phyloP scores from a whole-genome alignment of 2,113 vertebrate genomes.

The pig (Sus scrofa) region T2T-Sscrofa CM000830.6:84158001-84158500 shows the following conservation, averaged over 20 bases:
- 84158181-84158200: neutral
- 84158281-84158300: neutral
- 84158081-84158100: neutral
- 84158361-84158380: neutral
- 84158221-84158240: neutral
- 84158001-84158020: neutral
- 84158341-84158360: neutral
- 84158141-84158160: neutral
- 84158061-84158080: neutral
- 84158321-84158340: neutral
- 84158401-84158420: neutral
- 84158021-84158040: neutral
- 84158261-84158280: neutral
- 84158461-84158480: neutral
- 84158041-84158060: neutral
- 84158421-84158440: neutral
- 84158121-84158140: neutral
- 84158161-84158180: neutral
- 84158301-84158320: neutral
- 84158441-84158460: neutral
- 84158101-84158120: neutral
- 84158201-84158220: neutral
- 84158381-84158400: neutral
- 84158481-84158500: neutral
- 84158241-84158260: neutral